A percentile compares a stretch with the other conserved stretches of the same genome.
Conservation (phyloP, 2,797 vertebrate genomes). For the Enteromius argenteus region DNA sequence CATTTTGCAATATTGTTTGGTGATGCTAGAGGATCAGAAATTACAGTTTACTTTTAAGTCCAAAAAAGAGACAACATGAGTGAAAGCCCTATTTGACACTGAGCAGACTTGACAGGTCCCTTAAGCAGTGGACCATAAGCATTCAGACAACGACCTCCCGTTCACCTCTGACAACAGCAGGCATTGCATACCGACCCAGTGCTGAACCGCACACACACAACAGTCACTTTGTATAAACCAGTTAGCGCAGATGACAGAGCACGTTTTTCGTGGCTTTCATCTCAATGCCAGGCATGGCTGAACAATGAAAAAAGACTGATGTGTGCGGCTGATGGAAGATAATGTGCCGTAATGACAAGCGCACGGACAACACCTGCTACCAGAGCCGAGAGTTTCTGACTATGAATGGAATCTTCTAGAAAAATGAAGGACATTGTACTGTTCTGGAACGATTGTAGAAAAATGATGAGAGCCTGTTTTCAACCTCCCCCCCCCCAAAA, state of each 20-base stretch:
- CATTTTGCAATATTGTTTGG: background rate
- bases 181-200: constrained; percentile 44
- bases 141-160: constrained; percentile 58
- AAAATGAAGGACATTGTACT: constrained; percentile 25
- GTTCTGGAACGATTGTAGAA: background rate
- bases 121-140: constrained; percentile 52
- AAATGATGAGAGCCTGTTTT: background rate
- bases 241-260: constrained; percentile 41
- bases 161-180: constrained; percentile 55
- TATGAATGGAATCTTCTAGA: constrained; percentile 34
- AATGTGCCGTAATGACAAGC: constrained; percentile 47
- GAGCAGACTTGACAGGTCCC: constrained; percentile 59
- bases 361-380: constrained; percentile 43
- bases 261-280: constrained; percentile 44
- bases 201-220: constrained; percentile 40
- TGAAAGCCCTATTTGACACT: constrained; percentile 49
- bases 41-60: background rate
- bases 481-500: background rate
- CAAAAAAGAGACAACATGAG: constrained; percentile 17
- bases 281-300: constrained; percentile 48
- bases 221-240: constrained; percentile 32
- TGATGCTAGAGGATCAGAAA: background rate
- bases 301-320: constrained; percentile 52
- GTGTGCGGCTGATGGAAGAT: constrained; percentile 36
- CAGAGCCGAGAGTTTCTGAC: constrained; percentile 29